Evolutionary conservation across 2,888 invertebrate species (phyloP).

Genomic region (Epirrhoe alternata): DNA sequence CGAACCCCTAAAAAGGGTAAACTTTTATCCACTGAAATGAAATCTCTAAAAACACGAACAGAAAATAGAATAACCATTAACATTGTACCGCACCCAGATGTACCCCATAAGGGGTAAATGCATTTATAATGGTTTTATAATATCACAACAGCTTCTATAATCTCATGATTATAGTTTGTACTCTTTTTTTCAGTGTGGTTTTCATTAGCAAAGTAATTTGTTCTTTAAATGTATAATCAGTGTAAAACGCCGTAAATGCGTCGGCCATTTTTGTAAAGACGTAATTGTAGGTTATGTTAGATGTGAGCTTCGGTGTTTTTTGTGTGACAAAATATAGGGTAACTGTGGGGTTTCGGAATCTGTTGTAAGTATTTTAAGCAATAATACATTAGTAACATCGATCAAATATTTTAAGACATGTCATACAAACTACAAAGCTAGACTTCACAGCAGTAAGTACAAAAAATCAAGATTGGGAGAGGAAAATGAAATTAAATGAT

Average conservation of each 20-base stretch:
- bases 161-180: constrained; percentile 71
- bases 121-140: constrained; percentile 81
- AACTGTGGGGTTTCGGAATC: neutral
- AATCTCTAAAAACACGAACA: constrained; percentile 21
- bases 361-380: no score
- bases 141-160: constrained; percentile 67
- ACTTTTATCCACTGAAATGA: constrained; percentile 6
- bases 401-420: no score
- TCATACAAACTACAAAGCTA: no score
- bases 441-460: no score
- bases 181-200: constrained; percentile 81
- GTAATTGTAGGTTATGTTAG: constrained; percentile 69
- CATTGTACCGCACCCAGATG: constrained; percentile 53
- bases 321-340: constrained; percentile 32
- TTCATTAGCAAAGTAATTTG: constrained; percentile 72
- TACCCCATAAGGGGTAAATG: constrained; percentile 67
- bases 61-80: constrained; percentile 61
- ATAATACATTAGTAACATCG: no score
- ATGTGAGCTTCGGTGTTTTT: constrained; percentile 32
- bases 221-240: constrained; percentile 71
- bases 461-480: no score
- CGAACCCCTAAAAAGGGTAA: neutral
- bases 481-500: no score
- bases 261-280: constrained; percentile 65
- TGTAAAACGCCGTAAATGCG: constrained; percentile 50